Evolutionary conservation across 2,888 invertebrate species (phyloP), one percentile per base, ranked within the genome.

Genomic region (Carterocephalus palaemon): DNA sequence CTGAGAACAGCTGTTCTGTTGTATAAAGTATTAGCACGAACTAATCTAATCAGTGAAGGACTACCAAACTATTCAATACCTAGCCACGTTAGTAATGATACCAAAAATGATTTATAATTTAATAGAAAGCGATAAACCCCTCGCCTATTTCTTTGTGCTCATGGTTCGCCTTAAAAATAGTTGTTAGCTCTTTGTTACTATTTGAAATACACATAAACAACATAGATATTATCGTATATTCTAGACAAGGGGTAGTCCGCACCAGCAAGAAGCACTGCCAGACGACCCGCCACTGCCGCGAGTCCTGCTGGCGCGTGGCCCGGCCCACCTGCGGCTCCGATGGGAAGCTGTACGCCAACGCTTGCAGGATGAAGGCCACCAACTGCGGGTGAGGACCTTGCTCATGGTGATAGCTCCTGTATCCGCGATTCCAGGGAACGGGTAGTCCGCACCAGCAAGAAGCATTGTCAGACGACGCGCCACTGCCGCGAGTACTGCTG

Each of bases 401-500:
- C n/a, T n/a, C n/a, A n/a, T n/a, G n/a, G n/a, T n/a, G n/a, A n/a
- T n/a, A n/a, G n/a, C n/a, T n/a, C n/a, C n/a, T n/a, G n/a, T n/a
- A n/a, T n/a, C n/a, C n/a, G n/a, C n/a, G n/a, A 49, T 85, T 87
- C 22, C 79, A 93, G 94, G 1, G 93, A 94, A 90, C 93, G 94
- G 9, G 94, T 94, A 2, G 94, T 96, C 7, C 89, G 93, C 53
- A 95, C 96, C 5, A 94, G 93, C 65, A 93, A 95, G 79, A 96
- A 95, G 72, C 94, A 96, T 66, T 96, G 96, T 66, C 95, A 95
- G 68, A 96, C 95, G 17, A 96, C 96, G 0, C 89, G 95, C 49
- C 95, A 96, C 77, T 96, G 96, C 72, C 90, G 95, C 15, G 96
- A 96, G 72, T 93, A 95, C 1, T 96, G 96, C 70, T 95, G 95